Evolutionary conservation across 2,797 vertebrate species (phyloP), one percentile per base, ranked within the genome.

Genomic region (Manis javanica): DNA sequence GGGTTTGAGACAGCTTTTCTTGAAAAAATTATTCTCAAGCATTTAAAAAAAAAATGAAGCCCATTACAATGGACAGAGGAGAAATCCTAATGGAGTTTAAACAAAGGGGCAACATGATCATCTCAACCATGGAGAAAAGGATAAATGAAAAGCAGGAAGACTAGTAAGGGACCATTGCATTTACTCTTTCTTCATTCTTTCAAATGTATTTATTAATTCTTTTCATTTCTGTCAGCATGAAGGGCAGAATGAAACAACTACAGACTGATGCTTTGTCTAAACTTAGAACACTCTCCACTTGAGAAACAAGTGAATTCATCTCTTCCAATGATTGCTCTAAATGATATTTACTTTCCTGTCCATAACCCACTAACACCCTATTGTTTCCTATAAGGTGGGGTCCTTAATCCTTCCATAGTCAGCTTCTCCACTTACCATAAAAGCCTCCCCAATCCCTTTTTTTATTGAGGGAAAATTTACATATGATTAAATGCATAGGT

Each of bases 261-360:
- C 21, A 71, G 75, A 79, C 39, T 72, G 87, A 75, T 57, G 23
- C 29, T 93, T 95, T 59, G 10, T 94, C 94, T 97, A 97, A 95
- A 96, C 59, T 97, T 97, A 93, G 91, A 97, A 84, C 0, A 5
- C 61, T 85, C 59, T 97, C 75, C 59, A 69, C 92, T 94, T 96
- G 46, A 95, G 72, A 86, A 88, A 51, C 84, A 74, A 90, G 83
- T 95, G 84, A 95, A 95, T 93, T 92, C 79, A 90, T 55, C 87
- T 85, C 81, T 4, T 12, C 66, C 72, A 89, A 64, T 90, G 74
- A 91, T 63, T 87, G 86, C 72, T 97, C 87, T 95, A 96, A 96
- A 94, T 97, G 96, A 95, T 19, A 31, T 15, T 69, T 93, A 92
- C 63, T 71, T 91, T 95, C 87, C 82, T 96, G 74, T 39, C 94